A percentile compares a stretch with the other conserved stretches of the same genome.
Evolutionary conservation across 2,113 vertebrate species (phyloP).

Genomic region (Pomatostomus ruficeps): DNA sequence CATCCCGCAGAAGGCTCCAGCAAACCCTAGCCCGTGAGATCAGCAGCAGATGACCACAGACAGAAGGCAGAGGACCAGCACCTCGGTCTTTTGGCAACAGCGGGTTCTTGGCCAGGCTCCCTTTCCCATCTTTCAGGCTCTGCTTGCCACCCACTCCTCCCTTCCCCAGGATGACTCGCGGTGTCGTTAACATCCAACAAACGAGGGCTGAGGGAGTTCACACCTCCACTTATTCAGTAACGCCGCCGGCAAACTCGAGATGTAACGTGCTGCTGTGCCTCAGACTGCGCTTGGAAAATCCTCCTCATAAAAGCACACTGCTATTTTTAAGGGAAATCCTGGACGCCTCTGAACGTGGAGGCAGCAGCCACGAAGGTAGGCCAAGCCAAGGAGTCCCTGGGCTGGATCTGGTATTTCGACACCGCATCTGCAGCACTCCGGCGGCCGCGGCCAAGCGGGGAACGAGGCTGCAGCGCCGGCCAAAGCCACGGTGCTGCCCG

Average conservation of each 20-base stretch:
- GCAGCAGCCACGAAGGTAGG: neutral
- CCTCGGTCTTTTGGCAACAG: neutral
- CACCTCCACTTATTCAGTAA: neutral
- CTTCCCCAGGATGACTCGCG: neutral
- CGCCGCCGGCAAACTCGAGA: neutral
- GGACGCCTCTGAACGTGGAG: neutral
- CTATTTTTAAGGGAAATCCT: constrained; percentile 53
- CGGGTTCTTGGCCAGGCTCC: neutral
- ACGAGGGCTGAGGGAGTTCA: neutral
- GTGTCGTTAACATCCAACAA: neutral
- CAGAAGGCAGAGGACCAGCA: constrained; percentile 28
- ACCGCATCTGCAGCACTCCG: neutral
- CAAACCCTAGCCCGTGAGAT: neutral
- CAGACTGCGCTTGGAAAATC: neutral
- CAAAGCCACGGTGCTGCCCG: neutral
- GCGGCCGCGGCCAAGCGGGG: neutral
- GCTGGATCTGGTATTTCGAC: neutral
- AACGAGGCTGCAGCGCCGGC: neutral
- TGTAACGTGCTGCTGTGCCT: neutral
- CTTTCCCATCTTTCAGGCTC: neutral
- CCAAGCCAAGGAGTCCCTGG: neutral
- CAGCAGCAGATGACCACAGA: neutral
- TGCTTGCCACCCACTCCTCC: neutral
- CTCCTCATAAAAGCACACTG: neutral
- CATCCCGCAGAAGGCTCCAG: neutral